Conservation (phyloP, 2,797 vertebrate species). For the Denticeps clupeoides region DNA sequence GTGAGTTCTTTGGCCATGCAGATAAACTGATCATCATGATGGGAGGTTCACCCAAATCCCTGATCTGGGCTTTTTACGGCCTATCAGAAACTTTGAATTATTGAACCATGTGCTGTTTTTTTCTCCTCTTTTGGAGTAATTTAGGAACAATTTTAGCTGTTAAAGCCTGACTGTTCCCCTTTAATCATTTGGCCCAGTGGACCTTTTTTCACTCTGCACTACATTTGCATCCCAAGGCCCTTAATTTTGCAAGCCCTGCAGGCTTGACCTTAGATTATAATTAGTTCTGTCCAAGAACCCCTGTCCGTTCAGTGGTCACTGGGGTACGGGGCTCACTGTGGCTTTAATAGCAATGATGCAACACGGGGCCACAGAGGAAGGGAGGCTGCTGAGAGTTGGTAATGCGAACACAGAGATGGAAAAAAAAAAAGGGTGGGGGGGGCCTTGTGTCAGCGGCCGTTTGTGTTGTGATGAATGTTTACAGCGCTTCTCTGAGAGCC, state of each 20-base stretch:
- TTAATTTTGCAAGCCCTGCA: conserved; percentile 20
- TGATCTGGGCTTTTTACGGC: too few relatives aligned
- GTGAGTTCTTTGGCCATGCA: too few relatives aligned
- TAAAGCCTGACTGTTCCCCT: neutral
- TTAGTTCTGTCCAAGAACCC: conserved; percentile 40
- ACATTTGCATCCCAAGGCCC: conserved; percentile 6
- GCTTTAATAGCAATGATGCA: neutral
- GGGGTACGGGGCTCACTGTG: too few relatives aligned
- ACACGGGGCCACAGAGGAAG: neutral
- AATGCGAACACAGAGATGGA: conserved; percentile 6
- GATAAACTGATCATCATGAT: too few relatives aligned
- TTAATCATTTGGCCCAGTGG: neutral
- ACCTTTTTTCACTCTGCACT: neutral
- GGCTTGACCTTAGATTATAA: conserved; percentile 40
- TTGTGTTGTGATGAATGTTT: conserved; percentile 48
- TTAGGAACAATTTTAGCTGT: too few relatives aligned
- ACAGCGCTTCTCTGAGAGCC: conserved; percentile 49
- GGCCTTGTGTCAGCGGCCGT: conserved; percentile 31
- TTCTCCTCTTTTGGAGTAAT: too few relatives aligned
- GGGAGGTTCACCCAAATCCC: too few relatives aligned
- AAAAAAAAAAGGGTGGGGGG: neutral
- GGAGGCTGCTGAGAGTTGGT: too few relatives aligned
- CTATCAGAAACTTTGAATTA: conserved; percentile 51
- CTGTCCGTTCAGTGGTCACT: conserved; percentile 28
- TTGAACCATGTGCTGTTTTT: too few relatives aligned